Percentiles rank a stretch among this genome's conserved stretches.
Evolutionary conservation across 2,888 invertebrate species (phyloP).

Genomic region (Lasioglossum morio): DNA sequence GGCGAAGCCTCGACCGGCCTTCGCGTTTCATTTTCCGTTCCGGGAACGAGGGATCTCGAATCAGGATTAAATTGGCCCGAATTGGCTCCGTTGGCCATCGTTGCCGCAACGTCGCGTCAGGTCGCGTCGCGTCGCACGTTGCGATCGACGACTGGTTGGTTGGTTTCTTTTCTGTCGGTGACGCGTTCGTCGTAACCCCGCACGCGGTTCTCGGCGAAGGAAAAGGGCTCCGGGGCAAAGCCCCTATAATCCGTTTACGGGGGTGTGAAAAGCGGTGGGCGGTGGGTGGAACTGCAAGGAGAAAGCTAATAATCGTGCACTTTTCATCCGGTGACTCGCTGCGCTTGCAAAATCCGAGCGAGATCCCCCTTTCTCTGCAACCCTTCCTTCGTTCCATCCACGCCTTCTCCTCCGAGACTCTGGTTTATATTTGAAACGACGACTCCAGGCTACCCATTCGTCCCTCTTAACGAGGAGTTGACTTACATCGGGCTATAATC

Average conservation of each 20-base stretch:
- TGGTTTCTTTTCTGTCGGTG: constrained; percentile 28
- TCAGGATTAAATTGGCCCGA: constrained; percentile 67
- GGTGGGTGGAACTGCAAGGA: constrained; percentile 38
- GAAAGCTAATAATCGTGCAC: constrained; percentile 65
- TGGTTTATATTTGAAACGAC: constrained; percentile 40
- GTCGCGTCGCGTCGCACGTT: neutral
- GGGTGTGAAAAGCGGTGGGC: constrained; percentile 2
- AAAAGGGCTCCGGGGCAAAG: constrained; percentile 53
- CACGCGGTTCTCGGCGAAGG: constrained; percentile 40
- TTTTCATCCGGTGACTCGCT: constrained; percentile 60
- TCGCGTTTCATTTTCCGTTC: constrained; percentile 56
- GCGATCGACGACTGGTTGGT: constrained; percentile 26
- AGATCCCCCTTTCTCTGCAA: neutral
- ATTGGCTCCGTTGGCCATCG: constrained; percentile 53
- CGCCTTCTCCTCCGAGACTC: neutral
- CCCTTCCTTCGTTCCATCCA: neutral
- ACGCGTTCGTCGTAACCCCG: constrained; percentile 22
- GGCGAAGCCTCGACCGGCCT: constrained; percentile 21
- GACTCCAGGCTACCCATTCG: constrained; percentile 5
- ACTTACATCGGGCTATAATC: constrained; percentile 26
- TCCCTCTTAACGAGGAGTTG: constrained; percentile 41
- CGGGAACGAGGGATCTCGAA: constrained; percentile 57
- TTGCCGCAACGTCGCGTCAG: neutral
- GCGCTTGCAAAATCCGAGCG: constrained; percentile 54
- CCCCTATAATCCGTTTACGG: constrained; percentile 65